Conservation (phyloP, 2,888 invertebrate genomes). For the Strigamia transsilvanica region DNA sequence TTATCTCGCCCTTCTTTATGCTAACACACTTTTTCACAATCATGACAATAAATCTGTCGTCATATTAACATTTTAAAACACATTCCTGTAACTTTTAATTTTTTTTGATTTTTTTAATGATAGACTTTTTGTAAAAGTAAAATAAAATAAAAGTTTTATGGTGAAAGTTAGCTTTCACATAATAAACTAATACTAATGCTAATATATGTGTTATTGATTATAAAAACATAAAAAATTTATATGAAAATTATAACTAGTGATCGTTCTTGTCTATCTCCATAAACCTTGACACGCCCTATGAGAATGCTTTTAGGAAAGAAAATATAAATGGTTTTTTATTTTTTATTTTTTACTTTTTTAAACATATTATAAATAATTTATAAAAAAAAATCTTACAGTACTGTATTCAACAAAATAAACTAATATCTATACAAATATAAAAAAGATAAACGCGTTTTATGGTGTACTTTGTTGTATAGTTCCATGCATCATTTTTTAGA, state of each 20-base stretch:
- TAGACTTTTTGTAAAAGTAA: background rate
- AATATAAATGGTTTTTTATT: background rate
- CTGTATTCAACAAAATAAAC: too few species aligned
- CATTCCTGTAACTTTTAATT: too few species aligned
- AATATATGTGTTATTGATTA: background rate
- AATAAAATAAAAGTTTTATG: background rate
- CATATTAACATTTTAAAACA: too few species aligned
- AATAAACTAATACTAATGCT: too few species aligned
- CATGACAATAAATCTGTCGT: background rate
- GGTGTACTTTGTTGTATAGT: too few species aligned
- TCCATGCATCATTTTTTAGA: too few species aligned
- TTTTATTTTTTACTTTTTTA: background rate
- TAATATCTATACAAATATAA: too few species aligned
- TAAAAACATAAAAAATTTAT: background rate
- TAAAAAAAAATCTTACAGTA: too few species aligned
- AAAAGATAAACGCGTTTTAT: too few species aligned
- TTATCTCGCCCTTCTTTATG: too few species aligned
- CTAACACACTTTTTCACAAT: background rate
- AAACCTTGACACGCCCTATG: slow-evolving; percentile 1
- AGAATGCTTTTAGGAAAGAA: background rate
- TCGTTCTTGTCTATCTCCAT: background rate
- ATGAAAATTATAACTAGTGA: background rate
- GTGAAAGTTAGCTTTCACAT: background rate
- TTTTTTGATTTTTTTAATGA: too few species aligned
- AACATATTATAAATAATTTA: too few species aligned